Evolutionary conservation across 2,888 invertebrate genomes (phyloP).

Genomic region (Megaustenia siamemsis): DNA sequence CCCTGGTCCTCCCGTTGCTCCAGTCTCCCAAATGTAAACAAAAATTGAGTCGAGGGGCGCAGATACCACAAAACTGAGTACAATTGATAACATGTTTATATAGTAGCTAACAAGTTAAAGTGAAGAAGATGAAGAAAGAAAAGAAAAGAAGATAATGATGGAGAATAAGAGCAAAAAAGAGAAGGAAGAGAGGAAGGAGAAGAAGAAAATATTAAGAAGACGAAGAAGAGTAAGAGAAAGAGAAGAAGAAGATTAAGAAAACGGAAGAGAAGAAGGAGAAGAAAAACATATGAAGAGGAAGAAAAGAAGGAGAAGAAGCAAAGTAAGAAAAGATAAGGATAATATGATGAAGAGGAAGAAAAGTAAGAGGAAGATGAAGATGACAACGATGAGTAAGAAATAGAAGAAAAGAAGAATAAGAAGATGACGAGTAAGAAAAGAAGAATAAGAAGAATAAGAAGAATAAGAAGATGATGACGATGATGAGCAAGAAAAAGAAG

Average conservation of each 20-base stretch:
- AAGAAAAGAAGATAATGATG: too few species aligned
- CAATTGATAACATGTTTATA: too few species aligned
- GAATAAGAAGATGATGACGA: slow-evolving; percentile 14
- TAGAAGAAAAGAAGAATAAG: background rate
- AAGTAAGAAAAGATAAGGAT: background rate
- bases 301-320: background rate
- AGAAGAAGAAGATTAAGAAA: background rate
- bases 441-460: slow-evolving; percentile 1
- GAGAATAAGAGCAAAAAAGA: background rate
- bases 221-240: background rate
- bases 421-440: background rate
- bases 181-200: background rate
- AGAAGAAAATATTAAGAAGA: background rate
- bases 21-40: too few species aligned
- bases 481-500: slow-evolving; percentile 7
- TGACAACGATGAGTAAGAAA: background rate
- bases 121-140: background rate
- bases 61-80: too few species aligned
- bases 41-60: too few species aligned
- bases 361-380: slow-evolving; percentile 12
- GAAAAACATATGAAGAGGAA: background rate
- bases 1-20: too few species aligned
- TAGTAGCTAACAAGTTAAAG: too few species aligned
- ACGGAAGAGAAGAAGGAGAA: background rate
- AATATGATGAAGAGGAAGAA: slow-evolving; percentile 1